Evolutionary conservation across 2,888 invertebrate species (phyloP).

Genomic region (Epinotia brunnichana): DNA sequence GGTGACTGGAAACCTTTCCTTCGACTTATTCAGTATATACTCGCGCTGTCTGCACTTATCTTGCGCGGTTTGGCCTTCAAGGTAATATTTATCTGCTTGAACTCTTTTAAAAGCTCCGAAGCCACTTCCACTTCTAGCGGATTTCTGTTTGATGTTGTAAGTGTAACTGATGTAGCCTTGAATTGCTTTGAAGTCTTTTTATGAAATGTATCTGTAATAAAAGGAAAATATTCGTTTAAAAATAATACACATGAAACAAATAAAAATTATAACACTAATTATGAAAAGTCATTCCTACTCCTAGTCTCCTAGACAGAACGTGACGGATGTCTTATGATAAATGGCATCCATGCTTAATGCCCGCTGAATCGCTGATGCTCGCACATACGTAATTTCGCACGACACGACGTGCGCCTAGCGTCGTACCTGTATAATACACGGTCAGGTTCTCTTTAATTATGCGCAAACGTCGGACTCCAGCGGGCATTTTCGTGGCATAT

Average conservation of each 20-base stretch:
- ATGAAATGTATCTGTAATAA: slow-evolving; percentile 12
- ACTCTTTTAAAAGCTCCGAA: slow-evolving; percentile 25
- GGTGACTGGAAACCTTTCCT: not conserved
- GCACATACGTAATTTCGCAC: not conserved
- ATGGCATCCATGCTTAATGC: no score
- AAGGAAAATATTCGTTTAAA: not conserved
- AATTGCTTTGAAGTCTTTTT: not conserved
- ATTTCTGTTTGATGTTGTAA: not conserved
- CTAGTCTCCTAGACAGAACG: no score
- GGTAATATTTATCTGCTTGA: slow-evolving; percentile 21
- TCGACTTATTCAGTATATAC: slow-evolving; percentile 8
- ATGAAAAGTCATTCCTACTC: not conserved
- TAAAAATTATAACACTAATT: not conserved
- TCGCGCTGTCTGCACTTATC: not conserved
- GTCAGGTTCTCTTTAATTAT: no score
- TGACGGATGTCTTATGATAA: no score
- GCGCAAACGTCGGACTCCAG: no score
- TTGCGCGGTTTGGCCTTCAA: not conserved
- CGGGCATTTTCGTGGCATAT: no score
- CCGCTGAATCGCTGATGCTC: no score
- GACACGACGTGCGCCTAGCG: not conserved
- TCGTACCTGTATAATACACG: no score
- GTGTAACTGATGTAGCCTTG: not conserved
- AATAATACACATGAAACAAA: not conserved
- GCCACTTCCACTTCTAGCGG: slow-evolving; percentile 23